phyloP scores from a whole-genome alignment of 1,140 invertebrate species.

The Heliconius hermathena region DNA sequence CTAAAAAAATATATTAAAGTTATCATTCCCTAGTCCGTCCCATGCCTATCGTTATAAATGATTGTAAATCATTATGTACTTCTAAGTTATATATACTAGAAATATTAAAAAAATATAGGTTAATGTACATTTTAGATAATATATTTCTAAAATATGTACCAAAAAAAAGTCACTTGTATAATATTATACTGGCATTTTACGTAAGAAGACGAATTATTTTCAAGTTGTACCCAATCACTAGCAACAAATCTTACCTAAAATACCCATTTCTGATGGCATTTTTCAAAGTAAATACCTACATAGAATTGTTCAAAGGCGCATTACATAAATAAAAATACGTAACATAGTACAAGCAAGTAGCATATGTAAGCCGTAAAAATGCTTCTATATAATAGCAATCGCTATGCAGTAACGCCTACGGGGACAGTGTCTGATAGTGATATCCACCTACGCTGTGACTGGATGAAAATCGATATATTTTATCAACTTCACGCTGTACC shows the following conservation, averaged over 20 bases:
- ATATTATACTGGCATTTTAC: neutral
- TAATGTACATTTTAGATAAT: too few relatives aligned
- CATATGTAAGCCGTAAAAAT: conserved; percentile 5
- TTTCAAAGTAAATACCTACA: neutral
- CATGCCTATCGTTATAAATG: too few relatives aligned
- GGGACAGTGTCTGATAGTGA: neutral
- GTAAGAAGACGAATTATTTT: neutral
- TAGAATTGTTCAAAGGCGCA: neutral
- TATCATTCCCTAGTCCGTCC: too few relatives aligned
- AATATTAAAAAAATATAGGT: too few relatives aligned
- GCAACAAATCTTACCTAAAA: neutral
- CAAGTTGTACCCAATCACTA: neutral
- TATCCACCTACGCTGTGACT: neutral
- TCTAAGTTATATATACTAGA: too few relatives aligned
- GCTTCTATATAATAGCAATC: neutral
- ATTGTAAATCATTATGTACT: too few relatives aligned
- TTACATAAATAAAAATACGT: neutral
- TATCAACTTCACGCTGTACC: too few relatives aligned
- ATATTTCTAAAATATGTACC: too few relatives aligned
- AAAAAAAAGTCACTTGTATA: neutral
- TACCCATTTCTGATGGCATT: neutral
- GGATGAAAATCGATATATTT: neutral
- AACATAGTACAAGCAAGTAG: neutral
- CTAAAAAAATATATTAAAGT: too few relatives aligned
- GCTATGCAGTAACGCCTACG: neutral